Conservation (phyloP, 1,140 invertebrate species). For the Cheumatopsyche charites region DNA sequence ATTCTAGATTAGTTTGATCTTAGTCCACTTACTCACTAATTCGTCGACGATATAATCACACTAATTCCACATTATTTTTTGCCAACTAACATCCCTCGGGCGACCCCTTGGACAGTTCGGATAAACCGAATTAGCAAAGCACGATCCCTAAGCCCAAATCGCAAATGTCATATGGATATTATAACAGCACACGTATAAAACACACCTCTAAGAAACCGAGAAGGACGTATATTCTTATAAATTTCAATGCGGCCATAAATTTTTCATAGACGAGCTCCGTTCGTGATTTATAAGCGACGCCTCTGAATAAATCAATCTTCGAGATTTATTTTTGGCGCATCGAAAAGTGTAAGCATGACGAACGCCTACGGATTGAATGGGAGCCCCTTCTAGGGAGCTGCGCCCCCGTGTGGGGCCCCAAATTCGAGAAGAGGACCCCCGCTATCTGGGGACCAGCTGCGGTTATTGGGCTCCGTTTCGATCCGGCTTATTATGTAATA, state of each 20-base stretch:
- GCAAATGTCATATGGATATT: background rate
- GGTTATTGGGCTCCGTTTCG: too few species aligned
- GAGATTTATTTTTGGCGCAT: slow-evolving; percentile 9
- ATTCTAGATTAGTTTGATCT: too few species aligned
- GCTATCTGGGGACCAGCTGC: background rate
- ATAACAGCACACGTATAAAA: too few species aligned
- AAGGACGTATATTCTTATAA: too few species aligned
- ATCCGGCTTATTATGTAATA: too few species aligned
- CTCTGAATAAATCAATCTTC: slow-evolving; percentile 9
- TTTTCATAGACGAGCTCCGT: background rate
- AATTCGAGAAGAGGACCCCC: background rate
- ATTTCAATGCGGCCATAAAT: too few species aligned
- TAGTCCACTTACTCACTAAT: too few species aligned
- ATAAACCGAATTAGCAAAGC: slow-evolving; percentile 3
- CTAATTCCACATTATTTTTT: background rate
- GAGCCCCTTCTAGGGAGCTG: background rate
- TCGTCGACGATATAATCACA: too few species aligned
- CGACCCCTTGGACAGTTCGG: background rate
- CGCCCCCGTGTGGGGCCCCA: background rate
- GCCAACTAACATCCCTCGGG: background rate
- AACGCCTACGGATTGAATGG: background rate
- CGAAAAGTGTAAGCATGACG: background rate
- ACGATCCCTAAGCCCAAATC: background rate
- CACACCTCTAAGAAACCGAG: too few species aligned
- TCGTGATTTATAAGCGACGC: background rate